phyloP scores from a whole-genome alignment of 2,888 invertebrate genomes.

The Automeris io region DNA sequence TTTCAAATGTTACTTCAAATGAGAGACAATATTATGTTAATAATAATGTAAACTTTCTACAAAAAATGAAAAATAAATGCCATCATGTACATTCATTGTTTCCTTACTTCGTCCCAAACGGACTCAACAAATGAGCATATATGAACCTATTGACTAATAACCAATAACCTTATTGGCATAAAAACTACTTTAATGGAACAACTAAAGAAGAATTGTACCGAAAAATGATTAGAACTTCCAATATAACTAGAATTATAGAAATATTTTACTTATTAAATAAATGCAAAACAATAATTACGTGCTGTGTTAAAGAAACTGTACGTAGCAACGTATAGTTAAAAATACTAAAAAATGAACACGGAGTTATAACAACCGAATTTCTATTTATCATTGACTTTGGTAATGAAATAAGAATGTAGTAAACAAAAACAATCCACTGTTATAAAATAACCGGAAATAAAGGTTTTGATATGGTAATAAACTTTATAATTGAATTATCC shows the following conservation, averaged over 20 bases:
- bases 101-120: constrained; percentile 30
- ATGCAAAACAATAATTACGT: too few species aligned
- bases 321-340: not conserved
- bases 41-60: constrained; percentile 59
- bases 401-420: not conserved
- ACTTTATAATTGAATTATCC: not conserved
- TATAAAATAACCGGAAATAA: not conserved
- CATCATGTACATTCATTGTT: constrained; percentile 48
- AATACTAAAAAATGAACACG: not conserved
- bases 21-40: constrained; percentile 44
- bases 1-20: constrained; percentile 47
- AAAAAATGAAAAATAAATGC: constrained; percentile 67
- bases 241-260: too few species aligned
- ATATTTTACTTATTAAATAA: too few species aligned
- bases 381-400: constrained; percentile 1
- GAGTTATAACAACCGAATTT: not conserved
- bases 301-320: too few species aligned
- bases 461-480: not conserved
- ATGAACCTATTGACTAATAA: too few species aligned
- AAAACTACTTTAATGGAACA: too few species aligned
- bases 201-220: too few species aligned
- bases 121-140: too few species aligned
- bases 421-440: not conserved
- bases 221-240: too few species aligned
- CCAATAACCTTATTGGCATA: too few species aligned